Base-by-base conservation (phyloP, 2,113 vertebrate genomes). In the Hippocampus barbouri region DNA sequence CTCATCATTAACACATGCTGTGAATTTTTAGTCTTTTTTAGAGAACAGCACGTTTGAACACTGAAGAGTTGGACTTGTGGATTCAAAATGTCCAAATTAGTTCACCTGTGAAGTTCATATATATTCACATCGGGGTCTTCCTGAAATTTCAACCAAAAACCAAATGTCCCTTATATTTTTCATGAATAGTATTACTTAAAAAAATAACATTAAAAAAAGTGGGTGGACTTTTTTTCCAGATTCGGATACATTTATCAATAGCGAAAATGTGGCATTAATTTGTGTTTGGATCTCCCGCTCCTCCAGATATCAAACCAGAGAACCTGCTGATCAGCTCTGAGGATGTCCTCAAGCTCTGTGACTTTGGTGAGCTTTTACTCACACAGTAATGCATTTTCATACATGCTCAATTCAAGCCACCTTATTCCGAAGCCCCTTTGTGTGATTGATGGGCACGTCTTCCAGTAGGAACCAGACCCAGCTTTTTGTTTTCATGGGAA, bases 251-350 rank as follows among this genome's bases (percentile, higher is more conserved):
- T 38, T 34, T 8, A n/a, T 56, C 15, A 45, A 69, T 15, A 45
- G 20, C 25, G 8, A 18, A 59, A 66, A 25, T 20, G 15, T 0
- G 30, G 23, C 49, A 38, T 64, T 45, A 45, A 41, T 20, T 60
- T 70, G 43, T 45, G 4, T 53, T 30, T 77, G 9, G 34, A 1
- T 85, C 57, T 82, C 90, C 72, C 18, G n/a, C 34, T 25, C n/a
- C 27, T 63, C 3, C 83, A 99, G 97, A 99, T 90, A 99, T 99
- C 88, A 99, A 99, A 84, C 97, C 97, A 74, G 97, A 99, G 89
- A 99, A 99, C 91, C 97, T 99, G 64, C 93, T 99, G 88, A 99
- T 99, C 93, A 97, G 97, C 90, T 94, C 95, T 66, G 94, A 94
- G 81, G 97, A 98, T 79, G 90, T 98, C 89, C 93, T 99, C 84